Conservation (phyloP, 1,140 invertebrate genomes). For the Bombus confusus region DNA sequence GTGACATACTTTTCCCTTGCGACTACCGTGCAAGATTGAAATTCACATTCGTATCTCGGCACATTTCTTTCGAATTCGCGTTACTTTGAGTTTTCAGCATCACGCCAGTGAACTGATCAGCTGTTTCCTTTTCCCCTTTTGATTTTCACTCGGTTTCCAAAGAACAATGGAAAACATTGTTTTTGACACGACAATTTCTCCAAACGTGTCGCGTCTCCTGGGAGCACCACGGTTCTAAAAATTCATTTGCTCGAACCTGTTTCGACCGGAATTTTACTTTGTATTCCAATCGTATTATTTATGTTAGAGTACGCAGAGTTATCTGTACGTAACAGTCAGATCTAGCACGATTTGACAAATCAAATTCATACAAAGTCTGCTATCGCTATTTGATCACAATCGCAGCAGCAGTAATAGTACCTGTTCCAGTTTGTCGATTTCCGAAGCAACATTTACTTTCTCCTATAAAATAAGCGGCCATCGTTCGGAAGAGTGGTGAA, state of each 20-base stretch:
- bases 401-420: too few species aligned
- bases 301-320: too few species aligned
- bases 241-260: neutral
- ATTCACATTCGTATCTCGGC: neutral
- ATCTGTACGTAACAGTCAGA: too few species aligned
- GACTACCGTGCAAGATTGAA: neutral
- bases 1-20: too few species aligned
- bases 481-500: neutral
- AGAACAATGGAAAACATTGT: neutral
- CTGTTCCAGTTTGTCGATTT: neutral
- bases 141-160: neutral
- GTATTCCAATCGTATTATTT: too few species aligned
- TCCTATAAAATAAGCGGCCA: neutral
- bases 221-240: neutral
- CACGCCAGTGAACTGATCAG: neutral
- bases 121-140: neutral
- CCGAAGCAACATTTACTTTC: neutral
- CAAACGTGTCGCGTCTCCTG: neutral
- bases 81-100: neutral
- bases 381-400: too few species aligned
- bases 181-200: conserved; percentile 24
- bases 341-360: too few species aligned
- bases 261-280: too few species aligned
- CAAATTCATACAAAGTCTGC: too few species aligned
- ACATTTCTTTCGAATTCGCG: neutral